Conservation (phyloP, 2,113 vertebrate species). For the Paralichthys olivaceus region DNA sequence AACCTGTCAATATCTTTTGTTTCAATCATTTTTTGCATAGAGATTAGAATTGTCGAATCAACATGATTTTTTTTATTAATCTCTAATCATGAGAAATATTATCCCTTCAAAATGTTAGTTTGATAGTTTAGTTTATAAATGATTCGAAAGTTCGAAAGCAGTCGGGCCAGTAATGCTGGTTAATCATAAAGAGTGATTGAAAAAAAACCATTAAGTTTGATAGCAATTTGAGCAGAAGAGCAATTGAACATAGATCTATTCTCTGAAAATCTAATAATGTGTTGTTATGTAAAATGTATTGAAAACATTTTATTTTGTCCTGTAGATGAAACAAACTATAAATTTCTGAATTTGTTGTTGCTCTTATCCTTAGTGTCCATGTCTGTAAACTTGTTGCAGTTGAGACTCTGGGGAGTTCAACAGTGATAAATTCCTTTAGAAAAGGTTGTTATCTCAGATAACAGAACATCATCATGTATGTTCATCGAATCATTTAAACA, state of each 20-base stretch:
- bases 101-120: too few relatives aligned
- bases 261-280: conserved; percentile 45
- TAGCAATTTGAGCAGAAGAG: conserved; percentile 70
- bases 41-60: too few relatives aligned
- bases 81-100: too few relatives aligned
- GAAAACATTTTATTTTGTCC: conserved; percentile 7
- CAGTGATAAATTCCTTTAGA: conserved; percentile 62
- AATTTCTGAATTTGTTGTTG: conserved; percentile 11
- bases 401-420: conserved; percentile 43
- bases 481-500: too few relatives aligned
- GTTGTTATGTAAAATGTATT: conserved; percentile 39
- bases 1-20: too few relatives aligned
- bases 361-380: conserved; percentile 34
- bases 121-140: too few relatives aligned
- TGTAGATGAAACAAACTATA: conserved; percentile 19
- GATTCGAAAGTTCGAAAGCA: too few relatives aligned
- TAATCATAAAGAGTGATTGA: not conserved
- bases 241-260: conserved; percentile 48
- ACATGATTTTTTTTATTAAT: too few relatives aligned
- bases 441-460: not conserved
- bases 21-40: too few relatives aligned
- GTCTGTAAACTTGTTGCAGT: conserved; percentile 63
- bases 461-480: too few relatives aligned
- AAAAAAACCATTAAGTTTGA: not conserved
- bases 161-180: not conserved